A percentile compares a stretch with the other conserved stretches of the same genome.
These are phyloP conservation scores for Xerus rutilus DNA, from an alignment of 2,797 vertebrate genomes.

Conservation along the genomic window DNA sequence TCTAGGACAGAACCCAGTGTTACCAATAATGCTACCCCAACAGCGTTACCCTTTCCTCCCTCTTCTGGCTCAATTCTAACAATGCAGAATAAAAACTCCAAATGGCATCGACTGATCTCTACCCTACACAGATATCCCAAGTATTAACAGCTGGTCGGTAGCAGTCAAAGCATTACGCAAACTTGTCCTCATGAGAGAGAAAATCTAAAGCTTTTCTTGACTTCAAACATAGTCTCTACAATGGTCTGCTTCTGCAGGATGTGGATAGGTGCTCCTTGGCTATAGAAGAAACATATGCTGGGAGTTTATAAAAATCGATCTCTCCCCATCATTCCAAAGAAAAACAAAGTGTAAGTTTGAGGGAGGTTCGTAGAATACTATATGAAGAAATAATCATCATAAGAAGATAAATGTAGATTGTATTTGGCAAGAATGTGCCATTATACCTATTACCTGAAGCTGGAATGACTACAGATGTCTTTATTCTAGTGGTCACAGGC, in stretches of 20 bases:
- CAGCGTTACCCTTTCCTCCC: not conserved
- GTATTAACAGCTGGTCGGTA: not conserved
- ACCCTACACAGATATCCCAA: not conserved
- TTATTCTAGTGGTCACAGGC: not conserved
- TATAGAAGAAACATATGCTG: not conserved
- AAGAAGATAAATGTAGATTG: not conserved
- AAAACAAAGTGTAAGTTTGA: not conserved
- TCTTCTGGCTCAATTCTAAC: not conserved
- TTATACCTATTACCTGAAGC: not conserved
- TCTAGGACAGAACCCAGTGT: not conserved
- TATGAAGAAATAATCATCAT: not conserved
- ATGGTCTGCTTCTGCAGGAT: not conserved
- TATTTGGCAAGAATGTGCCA: not conserved
- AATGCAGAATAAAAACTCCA: not conserved
- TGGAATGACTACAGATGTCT: not conserved
- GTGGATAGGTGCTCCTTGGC: not conserved
- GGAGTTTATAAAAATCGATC: too few species aligned
- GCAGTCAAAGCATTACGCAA: not conserved
- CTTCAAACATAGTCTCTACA: not conserved
- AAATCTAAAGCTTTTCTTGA: not conserved
- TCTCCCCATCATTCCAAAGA: not conserved
- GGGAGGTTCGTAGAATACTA: not conserved
- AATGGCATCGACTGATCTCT: not conserved
- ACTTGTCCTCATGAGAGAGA: not conserved
- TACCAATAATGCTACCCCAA: not conserved